Percentiles rank a stretch among this genome's conserved stretches.
These are phyloP conservation scores for Melieria picta DNA, from an alignment of 2,888 invertebrate genomes.

Conservation along the genomic window DNA sequence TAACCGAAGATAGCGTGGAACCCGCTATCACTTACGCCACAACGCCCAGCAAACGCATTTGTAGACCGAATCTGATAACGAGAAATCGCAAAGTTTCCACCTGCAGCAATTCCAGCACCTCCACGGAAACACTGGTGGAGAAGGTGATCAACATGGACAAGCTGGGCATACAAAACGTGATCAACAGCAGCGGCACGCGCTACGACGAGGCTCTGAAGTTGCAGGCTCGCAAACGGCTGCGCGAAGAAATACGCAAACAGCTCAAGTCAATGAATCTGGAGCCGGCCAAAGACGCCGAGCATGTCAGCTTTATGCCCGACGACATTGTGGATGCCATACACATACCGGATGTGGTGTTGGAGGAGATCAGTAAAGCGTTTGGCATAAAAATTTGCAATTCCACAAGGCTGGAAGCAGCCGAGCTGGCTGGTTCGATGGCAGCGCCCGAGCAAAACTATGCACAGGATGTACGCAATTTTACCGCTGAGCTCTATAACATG, in stretches of 20 bases:
- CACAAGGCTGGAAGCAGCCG: not conserved
- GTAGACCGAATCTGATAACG: slow-evolving; percentile 47
- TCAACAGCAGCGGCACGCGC: slow-evolving; percentile 62
- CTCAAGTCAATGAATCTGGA: slow-evolving; percentile 56
- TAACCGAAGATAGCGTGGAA: slow-evolving; percentile 43
- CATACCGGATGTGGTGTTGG: slow-evolving; percentile 57
- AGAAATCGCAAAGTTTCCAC: slow-evolving; percentile 48
- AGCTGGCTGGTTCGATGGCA: not conserved
- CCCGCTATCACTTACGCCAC: slow-evolving; percentile 1
- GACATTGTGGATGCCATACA: slow-evolving; percentile 60
- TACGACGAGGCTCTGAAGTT: slow-evolving; percentile 61
- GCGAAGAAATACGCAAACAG: slow-evolving; percentile 61
- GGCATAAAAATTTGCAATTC: slow-evolving; percentile 52
- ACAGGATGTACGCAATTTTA: too few relatives aligned
- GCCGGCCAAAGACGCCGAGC: slow-evolving; percentile 49
- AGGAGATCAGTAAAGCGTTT: slow-evolving; percentile 61
- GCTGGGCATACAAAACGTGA: slow-evolving; percentile 60
- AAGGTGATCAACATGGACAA: slow-evolving; percentile 62
- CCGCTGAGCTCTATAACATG: too few relatives aligned
- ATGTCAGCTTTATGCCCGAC: slow-evolving; percentile 54
- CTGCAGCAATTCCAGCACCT: slow-evolving; percentile 47
- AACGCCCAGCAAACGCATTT: slow-evolving; percentile 25
- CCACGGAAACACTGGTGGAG: slow-evolving; percentile 48
- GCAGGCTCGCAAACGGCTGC: slow-evolving; percentile 58
- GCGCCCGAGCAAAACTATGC: not conserved